Percentiles rank a stretch among this genome's conserved stretches.
Conservation (phyloP, 2,888 invertebrate species). For the Euclidia mi region DNA sequence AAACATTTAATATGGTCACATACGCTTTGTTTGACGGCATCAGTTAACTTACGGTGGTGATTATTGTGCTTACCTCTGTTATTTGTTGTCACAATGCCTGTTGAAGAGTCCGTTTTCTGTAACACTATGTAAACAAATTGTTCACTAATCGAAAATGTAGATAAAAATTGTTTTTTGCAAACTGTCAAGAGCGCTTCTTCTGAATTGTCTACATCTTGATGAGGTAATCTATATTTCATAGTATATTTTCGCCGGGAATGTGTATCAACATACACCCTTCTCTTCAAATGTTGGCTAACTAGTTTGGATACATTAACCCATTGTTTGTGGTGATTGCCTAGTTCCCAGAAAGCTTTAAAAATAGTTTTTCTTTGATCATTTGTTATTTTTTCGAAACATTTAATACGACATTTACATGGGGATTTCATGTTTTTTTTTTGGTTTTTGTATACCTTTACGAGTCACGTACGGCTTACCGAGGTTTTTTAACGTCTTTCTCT, state of each 20-base stretch:
- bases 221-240: constrained; percentile 5
- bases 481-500: too few relatives aligned
- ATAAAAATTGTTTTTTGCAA: constrained; percentile 20
- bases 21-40: constrained; percentile 6
- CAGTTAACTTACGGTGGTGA: constrained; percentile 4
- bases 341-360: too few relatives aligned
- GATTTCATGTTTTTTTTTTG: too few relatives aligned
- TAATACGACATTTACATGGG: too few relatives aligned
- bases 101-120: not conserved
- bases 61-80: constrained; percentile 10
- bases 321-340: too few relatives aligned
- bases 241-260: constrained; percentile 14
- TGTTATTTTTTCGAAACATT: too few relatives aligned
- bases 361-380: too few relatives aligned
- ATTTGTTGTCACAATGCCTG: constrained; percentile 4
- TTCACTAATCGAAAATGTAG: constrained; percentile 18
- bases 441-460: too few relatives aligned
- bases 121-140: constrained; percentile 14
- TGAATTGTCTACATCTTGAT: constrained; percentile 1
- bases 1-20: constrained; percentile 13
- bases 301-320: not conserved
- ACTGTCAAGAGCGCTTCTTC: constrained; percentile 8
- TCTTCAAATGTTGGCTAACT: constrained; percentile 3
- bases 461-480: too few relatives aligned
- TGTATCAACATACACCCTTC: constrained; percentile 14